These are phyloP conservation scores for Phylloscopus collybita DNA, from an alignment of 2,797 vertebrate genomes.

Conservation along the genomic window DNA sequence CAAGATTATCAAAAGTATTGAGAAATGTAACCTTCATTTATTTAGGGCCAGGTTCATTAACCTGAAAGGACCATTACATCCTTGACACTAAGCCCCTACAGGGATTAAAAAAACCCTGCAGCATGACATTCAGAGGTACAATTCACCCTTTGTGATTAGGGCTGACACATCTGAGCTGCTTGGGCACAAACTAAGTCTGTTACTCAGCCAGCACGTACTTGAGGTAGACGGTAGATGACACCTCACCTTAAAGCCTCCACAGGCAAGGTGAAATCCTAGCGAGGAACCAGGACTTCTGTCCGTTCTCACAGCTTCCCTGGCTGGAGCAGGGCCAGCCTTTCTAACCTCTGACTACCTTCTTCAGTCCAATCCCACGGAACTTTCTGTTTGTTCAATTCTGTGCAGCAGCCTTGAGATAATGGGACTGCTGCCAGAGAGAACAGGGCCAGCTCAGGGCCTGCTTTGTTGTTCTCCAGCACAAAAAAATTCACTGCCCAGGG, in stretches of 20 bases:
- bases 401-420: neutral
- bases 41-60: neutral
- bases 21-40: neutral
- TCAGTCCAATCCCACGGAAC: neutral
- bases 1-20: neutral
- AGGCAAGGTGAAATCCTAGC: neutral
- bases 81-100: neutral
- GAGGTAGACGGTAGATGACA: fast-evolving
- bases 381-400: neutral
- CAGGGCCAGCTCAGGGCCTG: fast-evolving
- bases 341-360: neutral
- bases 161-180: neutral
- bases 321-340: neutral
- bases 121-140: neutral
- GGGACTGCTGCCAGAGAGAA: neutral
- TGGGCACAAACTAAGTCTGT: neutral
- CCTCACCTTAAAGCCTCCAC: fast-evolving
- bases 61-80: neutral
- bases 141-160: neutral
- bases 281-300: fast-evolving
- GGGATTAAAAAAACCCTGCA: neutral
- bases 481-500: neutral
- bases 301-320: neutral
- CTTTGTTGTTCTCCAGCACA: fast-evolving
- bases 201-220: fast-evolving